Percentiles rank a stretch among this genome's conserved stretches.
Conservation (phyloP, 2,113 vertebrate genomes). For the Euleptes europaea region DNA sequence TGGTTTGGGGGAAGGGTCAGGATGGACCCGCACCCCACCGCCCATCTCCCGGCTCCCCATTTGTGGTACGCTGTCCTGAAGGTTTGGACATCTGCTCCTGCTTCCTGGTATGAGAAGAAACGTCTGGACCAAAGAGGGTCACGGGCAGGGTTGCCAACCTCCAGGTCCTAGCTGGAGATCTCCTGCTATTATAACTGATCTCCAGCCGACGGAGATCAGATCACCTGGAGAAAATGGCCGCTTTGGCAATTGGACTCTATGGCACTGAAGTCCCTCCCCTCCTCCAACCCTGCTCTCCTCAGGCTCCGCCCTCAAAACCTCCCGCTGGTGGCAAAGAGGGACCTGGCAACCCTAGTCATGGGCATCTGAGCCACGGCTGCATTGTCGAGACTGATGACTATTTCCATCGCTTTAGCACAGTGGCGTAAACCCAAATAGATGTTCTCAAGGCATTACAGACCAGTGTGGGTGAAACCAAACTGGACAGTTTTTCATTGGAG, state of each 20-base stretch:
- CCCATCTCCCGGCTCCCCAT: constrained; percentile 16
- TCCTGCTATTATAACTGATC: no score
- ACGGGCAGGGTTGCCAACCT: no score
- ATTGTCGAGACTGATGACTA: background rate
- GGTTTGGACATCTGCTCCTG: constrained; percentile 29
- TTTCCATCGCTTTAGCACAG: constrained; percentile 58
- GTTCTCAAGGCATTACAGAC: constrained; percentile 50
- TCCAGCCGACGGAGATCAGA: no score
- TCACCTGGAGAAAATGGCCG: no score
- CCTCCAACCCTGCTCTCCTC: no score
- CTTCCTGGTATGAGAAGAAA: background rate
- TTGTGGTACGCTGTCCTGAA: constrained; percentile 5
- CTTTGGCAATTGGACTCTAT: no score
- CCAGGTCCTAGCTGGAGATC: no score
- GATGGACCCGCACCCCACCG: background rate
- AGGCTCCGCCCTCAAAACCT: no score
- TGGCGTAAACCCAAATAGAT: constrained; percentile 50
- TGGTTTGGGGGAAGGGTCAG: constrained; percentile 33
- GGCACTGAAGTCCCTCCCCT: no score
- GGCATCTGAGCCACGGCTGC: background rate
- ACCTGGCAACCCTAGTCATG: no score
- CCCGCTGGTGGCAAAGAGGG: no score
- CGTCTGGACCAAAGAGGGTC: background rate
- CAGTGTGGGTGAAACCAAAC: constrained; percentile 13
- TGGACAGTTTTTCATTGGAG: background rate